Evolutionary conservation across 2,888 invertebrate genomes (phyloP), one percentile per base, ranked within the genome.

Genomic region (Ophioninae sp.): DNA sequence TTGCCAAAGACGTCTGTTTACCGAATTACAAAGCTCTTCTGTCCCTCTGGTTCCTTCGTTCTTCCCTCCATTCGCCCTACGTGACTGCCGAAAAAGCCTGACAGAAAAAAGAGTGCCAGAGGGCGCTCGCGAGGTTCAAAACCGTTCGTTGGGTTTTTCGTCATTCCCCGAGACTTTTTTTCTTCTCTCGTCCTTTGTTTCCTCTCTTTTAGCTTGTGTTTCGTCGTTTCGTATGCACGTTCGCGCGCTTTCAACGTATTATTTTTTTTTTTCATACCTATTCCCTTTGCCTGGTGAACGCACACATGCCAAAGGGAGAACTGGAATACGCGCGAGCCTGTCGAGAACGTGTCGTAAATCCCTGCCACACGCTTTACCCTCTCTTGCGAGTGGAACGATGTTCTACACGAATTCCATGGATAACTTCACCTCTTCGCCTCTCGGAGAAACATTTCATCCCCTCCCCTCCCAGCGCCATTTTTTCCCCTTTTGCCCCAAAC

Each of bases 381-480:
- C 65, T 80, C 84, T 83, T 63, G 81, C 68, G 61, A 81, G 71
- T 67, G 69, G 59, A 58, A 78, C 75, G 82, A 82, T 86, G 86
- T 86, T 84, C 73, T 80, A 86, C 86, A 86, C 82, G 79, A 79
- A 86, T 86, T 86, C 86, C 75, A 64, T 51, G 82, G 79, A 86
- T 86, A 81, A 80, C 86, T 83, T 83, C 73, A 83, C 80, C 86
- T 85, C 85, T 82, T 65, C 67, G 61, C 79, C 79, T 79, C 78
- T 71, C 44, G 30, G 30, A 30, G 30, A 30, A 30, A 30, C 59
- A 17, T 56, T 44, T 30, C 61, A 37, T 17, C 39, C 17, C 59
- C 67, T 56, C 6, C 51, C 9, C 20, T 37, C 10, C n/a, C 22
- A 8, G 10, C n/a, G n/a, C n/a, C n/a, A n/a, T n/a, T n/a, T n/a